Evolutionary conservation across 2,113 vertebrate genomes (phyloP).

Genomic region (Tyrannus savana): DNA sequence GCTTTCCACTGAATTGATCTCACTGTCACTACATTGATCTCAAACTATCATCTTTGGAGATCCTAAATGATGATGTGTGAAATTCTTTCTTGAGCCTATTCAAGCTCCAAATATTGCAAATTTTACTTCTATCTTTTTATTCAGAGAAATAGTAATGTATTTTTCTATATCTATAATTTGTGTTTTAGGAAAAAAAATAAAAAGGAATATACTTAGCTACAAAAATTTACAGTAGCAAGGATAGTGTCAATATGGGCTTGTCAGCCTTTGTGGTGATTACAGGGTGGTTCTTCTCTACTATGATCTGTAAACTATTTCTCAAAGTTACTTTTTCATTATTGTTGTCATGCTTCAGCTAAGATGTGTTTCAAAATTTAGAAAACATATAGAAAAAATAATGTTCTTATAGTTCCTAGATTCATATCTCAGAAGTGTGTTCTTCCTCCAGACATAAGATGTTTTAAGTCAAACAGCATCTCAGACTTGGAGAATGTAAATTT

Average conservation of each 20-base stretch:
- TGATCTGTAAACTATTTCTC: background rate
- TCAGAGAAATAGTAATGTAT: background rate
- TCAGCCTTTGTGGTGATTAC: background rate
- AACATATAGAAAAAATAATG: background rate
- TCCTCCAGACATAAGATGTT: too few relatives aligned
- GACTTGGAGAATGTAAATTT: background rate
- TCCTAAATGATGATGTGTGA: background rate
- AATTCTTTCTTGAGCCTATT: background rate
- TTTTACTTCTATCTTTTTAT: background rate
- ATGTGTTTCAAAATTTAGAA: background rate
- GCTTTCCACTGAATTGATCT: background rate
- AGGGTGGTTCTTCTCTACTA: background rate
- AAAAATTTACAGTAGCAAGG: background rate
- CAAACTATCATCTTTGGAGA: background rate
- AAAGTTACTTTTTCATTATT: background rate
- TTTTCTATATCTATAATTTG: background rate
- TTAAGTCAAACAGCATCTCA: background rate
- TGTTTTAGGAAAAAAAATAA: background rate
- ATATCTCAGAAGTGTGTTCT: background rate
- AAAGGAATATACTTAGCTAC: background rate
- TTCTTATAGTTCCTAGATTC: background rate
- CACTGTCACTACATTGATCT: background rate
- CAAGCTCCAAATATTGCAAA: background rate
- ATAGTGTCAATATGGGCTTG: background rate
- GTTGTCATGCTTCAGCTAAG: background rate